Percentiles rank a stretch among this genome's conserved stretches.
These are phyloP conservation scores for Cepaea hortensis DNA, from an alignment of 2,888 invertebrate genomes.

Conservation along the genomic window DNA sequence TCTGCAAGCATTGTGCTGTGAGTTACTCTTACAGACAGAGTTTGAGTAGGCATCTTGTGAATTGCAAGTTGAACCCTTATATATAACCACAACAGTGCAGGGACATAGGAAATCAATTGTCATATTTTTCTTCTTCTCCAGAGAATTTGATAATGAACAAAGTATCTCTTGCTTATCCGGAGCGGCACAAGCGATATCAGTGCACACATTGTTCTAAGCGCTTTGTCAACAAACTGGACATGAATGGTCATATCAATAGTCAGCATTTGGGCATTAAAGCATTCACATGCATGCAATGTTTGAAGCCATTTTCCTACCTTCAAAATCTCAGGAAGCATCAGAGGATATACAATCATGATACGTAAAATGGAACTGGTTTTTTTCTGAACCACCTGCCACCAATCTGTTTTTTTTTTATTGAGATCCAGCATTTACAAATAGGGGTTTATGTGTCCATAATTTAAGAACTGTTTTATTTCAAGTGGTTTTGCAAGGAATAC, in stretches of 20 bases:
- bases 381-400: background rate
- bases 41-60: slow-evolving; percentile 47
- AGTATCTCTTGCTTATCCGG: slow-evolving; percentile 11
- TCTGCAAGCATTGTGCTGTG: slow-evolving; percentile 48
- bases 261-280: slow-evolving; percentile 38
- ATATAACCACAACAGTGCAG: slow-evolving; percentile 18
- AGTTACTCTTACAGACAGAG: slow-evolving; percentile 50
- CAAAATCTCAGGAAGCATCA: slow-evolving; percentile 50
- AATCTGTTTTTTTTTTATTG: background rate
- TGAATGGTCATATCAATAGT: slow-evolving; percentile 45
- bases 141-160: slow-evolving; percentile 12
- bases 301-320: slow-evolving; percentile 45
- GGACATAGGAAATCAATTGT: slow-evolving; percentile 14
- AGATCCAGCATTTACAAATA: background rate
- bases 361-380: background rate
- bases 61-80: slow-evolving; percentile 38
- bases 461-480: too few relatives aligned
- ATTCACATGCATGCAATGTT: slow-evolving; percentile 45
- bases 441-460: too few relatives aligned
- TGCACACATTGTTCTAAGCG: slow-evolving; percentile 41
- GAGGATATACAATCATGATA: slow-evolving; percentile 29
- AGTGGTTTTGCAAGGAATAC: too few relatives aligned
- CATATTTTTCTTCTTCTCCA: slow-evolving; percentile 33
- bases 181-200: slow-evolving; percentile 40
- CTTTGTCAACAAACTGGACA: slow-evolving; percentile 44